Conservation (phyloP, 1,140 invertebrate genomes). For the Hylaeus anthracinus region DNA sequence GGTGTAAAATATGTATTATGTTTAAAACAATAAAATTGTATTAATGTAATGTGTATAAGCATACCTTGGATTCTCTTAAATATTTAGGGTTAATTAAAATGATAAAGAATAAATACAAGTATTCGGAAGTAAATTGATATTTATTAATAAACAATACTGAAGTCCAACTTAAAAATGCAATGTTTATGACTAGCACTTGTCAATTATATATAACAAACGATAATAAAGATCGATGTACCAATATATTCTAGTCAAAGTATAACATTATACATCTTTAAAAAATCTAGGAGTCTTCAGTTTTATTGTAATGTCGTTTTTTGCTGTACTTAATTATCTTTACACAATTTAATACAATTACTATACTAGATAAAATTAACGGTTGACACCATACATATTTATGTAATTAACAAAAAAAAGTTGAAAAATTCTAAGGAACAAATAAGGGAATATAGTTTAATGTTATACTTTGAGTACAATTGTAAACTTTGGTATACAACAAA, state of each 20-base stretch:
- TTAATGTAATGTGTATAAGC: conserved; percentile 36
- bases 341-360: conserved; percentile 3
- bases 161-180: conserved; percentile 60
- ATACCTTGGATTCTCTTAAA: conserved; percentile 27
- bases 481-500: conserved; percentile 61
- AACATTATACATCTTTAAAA: conserved; percentile 34
- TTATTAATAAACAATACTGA: conserved; percentile 67
- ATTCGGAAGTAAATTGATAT: conserved; percentile 59
- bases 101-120: conserved; percentile 58
- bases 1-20: conserved; percentile 9
- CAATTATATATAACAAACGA: conserved; percentile 54
- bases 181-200: conserved; percentile 65
- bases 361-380: not conserved
- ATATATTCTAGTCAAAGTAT: conserved; percentile 52
- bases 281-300: not conserved
- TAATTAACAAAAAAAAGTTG: not conserved
- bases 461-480: conserved; percentile 58
- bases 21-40: conserved; percentile 40
- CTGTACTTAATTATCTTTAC: conserved; percentile 16
- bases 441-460: conserved; percentile 40
- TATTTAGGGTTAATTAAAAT: conserved; percentile 58
- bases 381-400: not conserved
- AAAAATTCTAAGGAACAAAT: not conserved
- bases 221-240: conserved; percentile 55
- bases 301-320: conserved; percentile 3